Base-by-base conservation (phyloP, 1,140 invertebrate genomes). In the Euura lappo region DNA sequence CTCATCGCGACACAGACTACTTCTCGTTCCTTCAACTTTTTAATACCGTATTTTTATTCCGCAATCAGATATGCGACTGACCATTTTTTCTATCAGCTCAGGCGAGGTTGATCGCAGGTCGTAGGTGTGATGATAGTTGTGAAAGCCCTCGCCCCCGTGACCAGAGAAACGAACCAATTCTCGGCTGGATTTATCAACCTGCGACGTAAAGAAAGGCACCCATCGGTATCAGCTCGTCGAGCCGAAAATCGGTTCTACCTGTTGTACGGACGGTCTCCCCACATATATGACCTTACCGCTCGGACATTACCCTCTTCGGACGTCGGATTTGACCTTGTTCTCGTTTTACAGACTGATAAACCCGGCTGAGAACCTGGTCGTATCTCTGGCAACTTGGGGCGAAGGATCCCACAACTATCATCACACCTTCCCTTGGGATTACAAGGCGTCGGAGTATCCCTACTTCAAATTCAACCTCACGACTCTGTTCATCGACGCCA, bases 61-160 rank as follows among this genome's bases (percentile, higher is more conserved):
- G 28, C 28, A 28, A 28, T 28, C 1, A 28, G 28, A 28, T 28
- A 28, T 28, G 28, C 28, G 28, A 28, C 28, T 28, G 28, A 28
- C 28, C 28, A 90, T 83, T 74, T 87, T 88, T 69, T 85, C 85
- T 3, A 92, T 84, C 72, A 92, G 88, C 11, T 89, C 89, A 2
- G 85, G 78, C 0, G 90, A 86, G 0, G 90, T 90, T 0, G 85
- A 87, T 76, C 92, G 92, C 64, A 92, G 81, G 76, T 93, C 90
- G 77, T 91, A 92, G 2, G 93, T 92, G 83, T 98, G 96, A 83
- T 98, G 96, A 84, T 96, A 98, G 86, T 97, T 97, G 85, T 97
- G 96, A 91, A 94, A 96, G 13, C 95, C 95, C 86, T 95, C 93
- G 0, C 88, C 87, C 88, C 83, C n/a, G 73, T 46, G 2, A 71